These are phyloP conservation scores for Dromaius novaehollandiae DNA, from an alignment of 2,113 vertebrate genomes.

Conservation along the genomic window DNA sequence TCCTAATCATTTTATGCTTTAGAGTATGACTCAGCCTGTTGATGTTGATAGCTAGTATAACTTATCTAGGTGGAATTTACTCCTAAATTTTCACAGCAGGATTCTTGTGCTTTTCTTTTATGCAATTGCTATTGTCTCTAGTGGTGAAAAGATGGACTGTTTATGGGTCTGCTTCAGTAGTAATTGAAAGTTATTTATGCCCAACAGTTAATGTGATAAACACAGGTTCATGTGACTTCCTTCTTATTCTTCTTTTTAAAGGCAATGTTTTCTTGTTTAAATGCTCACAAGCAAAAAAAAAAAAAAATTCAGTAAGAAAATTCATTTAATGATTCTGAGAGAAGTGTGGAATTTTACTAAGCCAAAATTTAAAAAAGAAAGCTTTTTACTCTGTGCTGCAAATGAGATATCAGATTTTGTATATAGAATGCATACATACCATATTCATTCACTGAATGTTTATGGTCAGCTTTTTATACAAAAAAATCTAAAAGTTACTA, in stretches of 20 bases:
- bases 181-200: not conserved
- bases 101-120: not conserved
- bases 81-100: not conserved
- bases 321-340: not conserved
- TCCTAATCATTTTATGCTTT: not conserved
- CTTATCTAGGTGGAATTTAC: not conserved
- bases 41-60: not conserved
- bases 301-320: not conserved
- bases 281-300: not conserved
- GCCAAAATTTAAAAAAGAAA: not conserved
- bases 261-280: not conserved
- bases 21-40: not conserved
- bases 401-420: not conserved
- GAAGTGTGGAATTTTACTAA: not conserved
- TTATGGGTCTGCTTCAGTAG: not conserved
- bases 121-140: not conserved
- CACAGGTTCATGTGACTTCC: not conserved
- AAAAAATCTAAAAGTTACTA: not conserved
- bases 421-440: fast-evolving
- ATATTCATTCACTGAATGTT: not conserved
- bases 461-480: not conserved
- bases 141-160: not conserved
- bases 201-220: not conserved
- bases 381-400: not conserved
- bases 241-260: not conserved